Base-by-base conservation (phyloP, 2,113 vertebrate genomes). In the Misgurnus anguillicaudatus region DNA sequence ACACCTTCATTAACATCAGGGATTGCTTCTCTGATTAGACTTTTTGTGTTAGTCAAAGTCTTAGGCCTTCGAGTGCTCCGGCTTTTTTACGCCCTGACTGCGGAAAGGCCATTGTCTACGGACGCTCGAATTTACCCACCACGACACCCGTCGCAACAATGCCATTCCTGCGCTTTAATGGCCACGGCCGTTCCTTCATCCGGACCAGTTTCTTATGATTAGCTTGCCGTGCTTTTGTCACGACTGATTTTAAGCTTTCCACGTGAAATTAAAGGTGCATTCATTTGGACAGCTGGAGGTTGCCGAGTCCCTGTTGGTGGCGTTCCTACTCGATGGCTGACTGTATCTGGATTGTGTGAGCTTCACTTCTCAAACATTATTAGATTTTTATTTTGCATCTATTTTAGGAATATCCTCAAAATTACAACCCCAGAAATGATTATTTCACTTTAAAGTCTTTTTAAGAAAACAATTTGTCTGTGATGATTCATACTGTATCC, bases 1-100 rank as follows among this genome's bases (percentile, higher is more conserved):
- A 99, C 98, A 98, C 97, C 97, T 99, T 98, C 97, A 98, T 98
- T 99, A 99, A 97, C 97, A 97, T 98, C 96, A 96, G 95, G 95
- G 95, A 97, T 96, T 96, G 94, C 94, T 94, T 95, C 95, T 97
- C 95, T 97, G 96, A 97, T 97, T 98, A 97, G 95, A 98, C 96
- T 99, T 98, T 97, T 95, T 96, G 95, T 95, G 94, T 95, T 95
- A 95, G 95, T 96, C 95, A 93, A 96, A 97, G 94, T 90, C 95
- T 92, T 95, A 96, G 92, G 93, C 90, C 89, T 91, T 93, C 90
- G 91, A 90, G 78, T 75, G 82, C 81, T 68, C 36, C 41, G 19
- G 48, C 24, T 60, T 76, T 75, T 58, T 77, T 70, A 42, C 66
- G 53, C 24, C 70, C 42, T 61, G 85, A 77, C 83, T 78, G 83